Conservation (phyloP, 1,140 invertebrate species). For the Eueides isabella region DNA sequence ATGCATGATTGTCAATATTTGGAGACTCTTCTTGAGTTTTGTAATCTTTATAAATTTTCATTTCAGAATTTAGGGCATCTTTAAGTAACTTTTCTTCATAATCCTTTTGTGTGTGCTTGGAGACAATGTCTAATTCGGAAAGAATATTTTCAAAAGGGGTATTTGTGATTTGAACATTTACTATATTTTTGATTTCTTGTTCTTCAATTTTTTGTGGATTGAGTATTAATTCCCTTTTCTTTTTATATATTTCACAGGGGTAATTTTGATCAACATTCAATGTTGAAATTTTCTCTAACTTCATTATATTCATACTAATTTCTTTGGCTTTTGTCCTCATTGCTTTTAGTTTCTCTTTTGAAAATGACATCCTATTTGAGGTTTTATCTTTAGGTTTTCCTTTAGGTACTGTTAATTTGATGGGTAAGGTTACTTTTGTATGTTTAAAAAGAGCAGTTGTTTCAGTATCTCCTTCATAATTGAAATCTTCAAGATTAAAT, state of each 20-base stretch:
- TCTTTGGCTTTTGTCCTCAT: conserved; percentile 83
- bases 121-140: conserved; percentile 81
- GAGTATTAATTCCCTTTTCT: conserved; percentile 64
- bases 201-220: conserved; percentile 65
- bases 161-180: conserved; percentile 80
- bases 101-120: conserved; percentile 72
- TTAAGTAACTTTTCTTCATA: conserved; percentile 76
- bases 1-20: neutral
- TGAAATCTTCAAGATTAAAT: conserved; percentile 92
- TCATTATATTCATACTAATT: conserved; percentile 82
- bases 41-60: neutral
- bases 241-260: conserved; percentile 76
- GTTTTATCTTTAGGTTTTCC: conserved; percentile 54
- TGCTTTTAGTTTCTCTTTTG: conserved; percentile 80
- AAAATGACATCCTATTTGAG: conserved; percentile 60
- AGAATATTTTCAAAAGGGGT: conserved; percentile 82
- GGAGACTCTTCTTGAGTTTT: neutral
- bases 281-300: conserved; percentile 47
- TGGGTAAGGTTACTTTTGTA: conserved; percentile 82
- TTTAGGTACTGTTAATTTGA: conserved; percentile 43
- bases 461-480: conserved; percentile 88
- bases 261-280: conserved; percentile 51
- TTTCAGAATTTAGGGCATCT: conserved; percentile 67
- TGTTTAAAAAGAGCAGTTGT: conserved; percentile 92
- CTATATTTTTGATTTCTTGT: conserved; percentile 60